phyloP scores from a whole-genome alignment of 2,797 vertebrate genomes.

The Neolamprologus multifasciatus region DNA sequence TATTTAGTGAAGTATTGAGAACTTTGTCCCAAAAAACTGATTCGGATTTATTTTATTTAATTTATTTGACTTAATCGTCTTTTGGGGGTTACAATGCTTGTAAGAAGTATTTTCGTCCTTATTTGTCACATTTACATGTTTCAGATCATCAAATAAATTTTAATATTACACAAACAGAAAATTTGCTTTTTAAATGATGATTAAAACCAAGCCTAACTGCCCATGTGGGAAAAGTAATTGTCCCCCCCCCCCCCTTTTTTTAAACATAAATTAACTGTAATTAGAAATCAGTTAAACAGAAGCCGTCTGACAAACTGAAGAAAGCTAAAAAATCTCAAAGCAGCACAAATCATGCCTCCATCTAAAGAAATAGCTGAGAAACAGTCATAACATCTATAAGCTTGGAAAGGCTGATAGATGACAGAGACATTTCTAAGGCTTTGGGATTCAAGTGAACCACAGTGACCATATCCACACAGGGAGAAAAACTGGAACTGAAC shows the following conservation, averaged over 20 bases:
- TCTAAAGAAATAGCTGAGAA: neutral
- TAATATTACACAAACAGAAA: neutral
- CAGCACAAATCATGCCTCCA: neutral
- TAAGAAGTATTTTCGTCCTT: neutral
- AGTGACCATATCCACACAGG: neutral
- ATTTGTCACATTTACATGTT: neutral
- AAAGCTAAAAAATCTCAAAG: neutral
- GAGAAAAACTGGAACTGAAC: neutral
- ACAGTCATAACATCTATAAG: neutral
- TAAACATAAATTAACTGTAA: neutral
- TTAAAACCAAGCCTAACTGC: neutral
- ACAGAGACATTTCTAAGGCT: neutral
- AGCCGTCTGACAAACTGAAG: neutral
- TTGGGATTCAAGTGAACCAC: neutral
- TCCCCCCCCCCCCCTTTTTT: rapidly evolving
- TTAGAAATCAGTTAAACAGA: neutral
- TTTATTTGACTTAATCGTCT: neutral
- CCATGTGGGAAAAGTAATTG: neutral
- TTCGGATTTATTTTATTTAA: neutral
- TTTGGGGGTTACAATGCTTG: neutral
- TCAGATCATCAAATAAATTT: neutral
- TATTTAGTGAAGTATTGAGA: neutral
- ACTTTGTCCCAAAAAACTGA: neutral
- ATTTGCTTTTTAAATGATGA: neutral
- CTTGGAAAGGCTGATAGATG: neutral